Conservation (phyloP, 2,888 invertebrate species). For the Thymelicus lineola region DNA sequence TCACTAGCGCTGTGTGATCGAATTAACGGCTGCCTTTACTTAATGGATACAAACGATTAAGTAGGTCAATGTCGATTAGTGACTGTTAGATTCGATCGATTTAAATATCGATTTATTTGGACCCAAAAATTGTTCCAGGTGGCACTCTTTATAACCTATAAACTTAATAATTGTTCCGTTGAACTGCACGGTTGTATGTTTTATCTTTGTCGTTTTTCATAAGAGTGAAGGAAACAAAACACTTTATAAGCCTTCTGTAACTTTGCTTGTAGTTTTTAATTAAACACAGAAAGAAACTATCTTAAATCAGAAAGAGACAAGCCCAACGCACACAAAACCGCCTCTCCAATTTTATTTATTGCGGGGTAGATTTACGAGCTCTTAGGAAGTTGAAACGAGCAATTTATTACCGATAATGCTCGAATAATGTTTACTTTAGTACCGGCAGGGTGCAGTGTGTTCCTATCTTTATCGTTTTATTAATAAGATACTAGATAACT, state of each 20-base stretch:
- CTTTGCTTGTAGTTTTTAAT: too few species aligned
- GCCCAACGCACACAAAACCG: slow-evolving; percentile 9
- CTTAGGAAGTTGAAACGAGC: slow-evolving; percentile 48
- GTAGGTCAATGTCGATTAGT: background rate
- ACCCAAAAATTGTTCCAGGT: too few species aligned
- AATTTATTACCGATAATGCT: slow-evolving; percentile 53
- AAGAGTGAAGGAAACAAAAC: too few species aligned
- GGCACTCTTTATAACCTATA: too few species aligned
- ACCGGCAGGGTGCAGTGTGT: slow-evolving; percentile 16
- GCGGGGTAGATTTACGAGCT: slow-evolving; percentile 50
- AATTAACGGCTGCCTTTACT: background rate
- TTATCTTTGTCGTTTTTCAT: too few species aligned
- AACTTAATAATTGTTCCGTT: too few species aligned
- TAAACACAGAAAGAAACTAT: too few species aligned
- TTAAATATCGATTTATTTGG: background rate
- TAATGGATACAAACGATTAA: background rate
- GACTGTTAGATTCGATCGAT: background rate
- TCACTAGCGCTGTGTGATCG: background rate
- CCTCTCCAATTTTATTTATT: slow-evolving; percentile 46
- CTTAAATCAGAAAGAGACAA: slow-evolving; percentile 2
- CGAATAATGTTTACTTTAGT: slow-evolving; percentile 38
- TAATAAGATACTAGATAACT: background rate
- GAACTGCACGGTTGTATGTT: too few species aligned
- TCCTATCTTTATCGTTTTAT: slow-evolving; percentile 10
- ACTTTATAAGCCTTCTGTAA: too few species aligned